Percentiles rank a stretch among this genome's conserved stretches.
These are phyloP conservation scores for Botia almorhae DNA, from an alignment of 2,797 vertebrate genomes.

Conservation along the genomic window DNA sequence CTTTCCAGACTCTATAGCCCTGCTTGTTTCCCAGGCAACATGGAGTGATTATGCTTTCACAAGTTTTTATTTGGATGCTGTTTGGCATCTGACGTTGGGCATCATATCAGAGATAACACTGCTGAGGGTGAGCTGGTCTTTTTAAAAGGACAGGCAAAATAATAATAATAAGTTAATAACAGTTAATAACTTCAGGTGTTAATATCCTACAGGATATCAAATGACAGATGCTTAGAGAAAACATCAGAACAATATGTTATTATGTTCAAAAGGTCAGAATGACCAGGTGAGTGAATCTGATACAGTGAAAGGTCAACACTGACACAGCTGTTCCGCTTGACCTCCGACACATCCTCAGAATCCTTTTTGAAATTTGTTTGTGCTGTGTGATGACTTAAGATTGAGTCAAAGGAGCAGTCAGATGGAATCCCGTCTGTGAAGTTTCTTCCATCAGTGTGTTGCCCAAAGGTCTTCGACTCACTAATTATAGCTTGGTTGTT, in stretches of 20 bases:
- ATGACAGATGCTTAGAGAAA: not conserved
- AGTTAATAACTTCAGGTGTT: too few relatives aligned
- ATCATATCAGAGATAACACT: slow-evolving; percentile 16
- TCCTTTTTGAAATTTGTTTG: not conserved
- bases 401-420: not conserved
- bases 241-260: slow-evolving; percentile 43
- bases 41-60: slow-evolving; percentile 28
- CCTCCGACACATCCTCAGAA: not conserved
- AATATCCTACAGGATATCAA: not conserved
- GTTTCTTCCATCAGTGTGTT: too few relatives aligned
- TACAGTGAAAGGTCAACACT: slow-evolving; percentile 41
- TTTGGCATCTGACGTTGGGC: slow-evolving; percentile 19
- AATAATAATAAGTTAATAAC: not conserved
- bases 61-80: slow-evolving; percentile 46
- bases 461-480: too few relatives aligned
- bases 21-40: slow-evolving; percentile 63
- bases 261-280: slow-evolving; percentile 41
- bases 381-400: not conserved
- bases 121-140: not conserved
- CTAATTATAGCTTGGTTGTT: not conserved
- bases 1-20: slow-evolving; percentile 43
- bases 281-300: slow-evolving; percentile 33
- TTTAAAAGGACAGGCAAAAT: slow-evolving; percentile 6
- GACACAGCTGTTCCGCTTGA: slow-evolving; percentile 22
- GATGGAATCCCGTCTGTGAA: not conserved